A percentile compares a stretch with the other conserved stretches of the same genome.
phyloP scores from a whole-genome alignment of 2,797 vertebrate species.

The Podarcis siculus region DNA sequence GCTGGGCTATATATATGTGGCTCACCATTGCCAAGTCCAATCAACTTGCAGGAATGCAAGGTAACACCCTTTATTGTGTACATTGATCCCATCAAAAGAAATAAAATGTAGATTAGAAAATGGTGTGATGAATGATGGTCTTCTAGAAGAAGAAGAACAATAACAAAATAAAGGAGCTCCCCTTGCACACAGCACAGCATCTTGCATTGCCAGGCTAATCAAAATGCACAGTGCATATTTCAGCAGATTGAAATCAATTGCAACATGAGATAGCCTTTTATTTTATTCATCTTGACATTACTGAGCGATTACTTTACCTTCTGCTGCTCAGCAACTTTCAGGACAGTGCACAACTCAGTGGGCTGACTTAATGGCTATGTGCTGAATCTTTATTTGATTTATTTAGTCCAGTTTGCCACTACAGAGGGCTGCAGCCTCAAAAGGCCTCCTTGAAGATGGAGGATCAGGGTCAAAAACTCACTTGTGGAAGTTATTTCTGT shows the following conservation, averaged over 20 bases:
- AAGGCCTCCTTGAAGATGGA: conserved; percentile 33
- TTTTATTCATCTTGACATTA: conserved; percentile 71
- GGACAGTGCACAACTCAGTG: conserved; percentile 62
- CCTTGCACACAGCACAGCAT: conserved; percentile 41
- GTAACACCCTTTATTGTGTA: conserved; percentile 62
- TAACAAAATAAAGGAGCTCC: conserved; percentile 46
- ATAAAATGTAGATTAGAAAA: conserved; percentile 69
- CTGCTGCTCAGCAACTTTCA: conserved; percentile 67
- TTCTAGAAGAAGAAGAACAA: conserved; percentile 56
- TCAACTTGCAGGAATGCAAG: conserved; percentile 64
- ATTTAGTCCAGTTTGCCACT: conserved; percentile 42
- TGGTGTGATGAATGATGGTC: conserved; percentile 63
- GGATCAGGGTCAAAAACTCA: conserved; percentile 33
- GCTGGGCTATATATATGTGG: conserved; percentile 39
- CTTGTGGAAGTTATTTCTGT: conserved; percentile 23
- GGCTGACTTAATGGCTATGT: conserved; percentile 55
- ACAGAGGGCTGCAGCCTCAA: conserved; percentile 37
- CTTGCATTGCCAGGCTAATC: conserved; percentile 49
- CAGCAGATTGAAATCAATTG: conserved; percentile 74
- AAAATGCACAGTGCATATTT: conserved; percentile 67
- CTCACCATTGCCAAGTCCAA: conserved; percentile 62
- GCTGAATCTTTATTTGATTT: conserved; percentile 58
- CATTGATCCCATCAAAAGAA: conserved; percentile 63
- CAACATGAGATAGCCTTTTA: conserved; percentile 72
- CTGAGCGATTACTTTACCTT: conserved; percentile 72